A percentile compares a stretch with the other conserved stretches of the same genome.
phyloP scores from a whole-genome alignment of 2,888 invertebrate genomes.

The Drosophila dives region DNA sequence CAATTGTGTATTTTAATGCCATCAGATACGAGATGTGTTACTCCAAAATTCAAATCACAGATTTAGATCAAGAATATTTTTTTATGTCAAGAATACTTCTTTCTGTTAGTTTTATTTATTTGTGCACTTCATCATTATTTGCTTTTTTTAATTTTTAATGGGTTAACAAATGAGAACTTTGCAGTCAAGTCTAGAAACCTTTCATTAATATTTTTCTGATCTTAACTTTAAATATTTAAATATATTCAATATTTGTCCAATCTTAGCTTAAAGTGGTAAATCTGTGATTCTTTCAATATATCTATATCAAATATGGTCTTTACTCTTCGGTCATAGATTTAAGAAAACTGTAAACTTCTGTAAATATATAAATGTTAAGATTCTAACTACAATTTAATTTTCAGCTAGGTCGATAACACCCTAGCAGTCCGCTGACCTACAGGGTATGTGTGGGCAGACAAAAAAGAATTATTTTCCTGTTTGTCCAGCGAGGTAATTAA shows the following conservation, averaged over 20 bases:
- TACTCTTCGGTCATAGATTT: neutral
- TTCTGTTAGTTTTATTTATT: neutral
- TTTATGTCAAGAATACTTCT: neutral
- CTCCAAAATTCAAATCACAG: too few relatives aligned
- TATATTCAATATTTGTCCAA: neutral
- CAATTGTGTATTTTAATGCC: neutral
- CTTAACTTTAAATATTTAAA: neutral
- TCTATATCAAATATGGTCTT: neutral
- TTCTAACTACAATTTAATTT: neutral
- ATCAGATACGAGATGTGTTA: neutral
- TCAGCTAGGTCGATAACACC: neutral
- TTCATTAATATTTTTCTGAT: neutral
- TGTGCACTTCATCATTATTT: neutral
- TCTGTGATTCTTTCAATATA: neutral
- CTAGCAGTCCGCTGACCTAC: neutral
- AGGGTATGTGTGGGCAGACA: conserved; percentile 1
- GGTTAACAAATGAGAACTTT: neutral
- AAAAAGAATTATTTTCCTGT: neutral
- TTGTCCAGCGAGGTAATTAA: conserved; percentile 65
- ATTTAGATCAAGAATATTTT: neutral
- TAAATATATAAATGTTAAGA: neutral
- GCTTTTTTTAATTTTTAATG: neutral
- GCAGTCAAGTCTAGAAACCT: neutral
- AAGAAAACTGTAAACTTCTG: neutral
- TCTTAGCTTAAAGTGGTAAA: neutral